phyloP scores from a whole-genome alignment of 2,113 vertebrate genomes.

The Osmerus mordax region DNA sequence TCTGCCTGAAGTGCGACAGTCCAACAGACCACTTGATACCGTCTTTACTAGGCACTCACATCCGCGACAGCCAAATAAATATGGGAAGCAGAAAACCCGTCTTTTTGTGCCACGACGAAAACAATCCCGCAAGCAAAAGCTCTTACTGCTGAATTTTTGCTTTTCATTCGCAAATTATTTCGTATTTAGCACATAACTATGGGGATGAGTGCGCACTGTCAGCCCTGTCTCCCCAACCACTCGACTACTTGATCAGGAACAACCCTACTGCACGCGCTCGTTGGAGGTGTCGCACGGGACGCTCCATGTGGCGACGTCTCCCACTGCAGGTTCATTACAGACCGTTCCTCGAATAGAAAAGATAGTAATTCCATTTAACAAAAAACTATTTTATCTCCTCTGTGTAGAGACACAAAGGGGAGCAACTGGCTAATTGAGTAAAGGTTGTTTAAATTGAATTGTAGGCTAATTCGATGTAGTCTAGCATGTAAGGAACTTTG shows the following conservation, averaged over 20 bases:
- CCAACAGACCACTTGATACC: neutral
- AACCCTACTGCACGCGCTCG: slow-evolving; percentile 28
- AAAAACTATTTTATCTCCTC: no score
- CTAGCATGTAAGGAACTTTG: no score
- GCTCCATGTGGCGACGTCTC: neutral
- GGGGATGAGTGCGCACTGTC: neutral
- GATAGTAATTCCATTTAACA: no score
- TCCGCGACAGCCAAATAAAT: neutral
- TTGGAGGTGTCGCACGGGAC: slow-evolving; percentile 41
- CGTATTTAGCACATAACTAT: neutral
- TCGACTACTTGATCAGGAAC: neutral
- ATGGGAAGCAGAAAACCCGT: neutral
- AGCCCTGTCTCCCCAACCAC: no score
- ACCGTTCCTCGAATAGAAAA: neutral
- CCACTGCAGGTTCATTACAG: neutral
- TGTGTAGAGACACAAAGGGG: no score
- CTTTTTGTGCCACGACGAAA: neutral
- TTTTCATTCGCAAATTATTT: neutral
- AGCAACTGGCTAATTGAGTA: no score
- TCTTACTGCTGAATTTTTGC: neutral
- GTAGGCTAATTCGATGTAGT: no score
- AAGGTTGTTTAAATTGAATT: no score
- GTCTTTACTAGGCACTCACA: neutral
- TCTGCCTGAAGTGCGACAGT: neutral
- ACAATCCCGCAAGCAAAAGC: neutral